phyloP scores from a whole-genome alignment of 2,797 vertebrate genomes.

The Galago senegalensis region DNA sequence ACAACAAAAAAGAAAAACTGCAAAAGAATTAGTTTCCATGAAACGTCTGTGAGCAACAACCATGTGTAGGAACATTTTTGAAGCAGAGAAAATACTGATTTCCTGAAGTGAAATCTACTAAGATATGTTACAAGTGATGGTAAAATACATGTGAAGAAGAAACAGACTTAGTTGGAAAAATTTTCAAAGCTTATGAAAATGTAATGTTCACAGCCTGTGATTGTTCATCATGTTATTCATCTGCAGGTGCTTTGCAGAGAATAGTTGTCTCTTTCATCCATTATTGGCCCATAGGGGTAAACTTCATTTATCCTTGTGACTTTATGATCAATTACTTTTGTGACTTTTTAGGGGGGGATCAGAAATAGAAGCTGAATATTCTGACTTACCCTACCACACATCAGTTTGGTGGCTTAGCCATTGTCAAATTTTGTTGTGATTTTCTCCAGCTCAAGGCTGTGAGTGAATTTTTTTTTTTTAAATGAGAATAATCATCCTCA shows the following conservation, averaged over 20 bases:
- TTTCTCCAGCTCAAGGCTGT: not conserved
- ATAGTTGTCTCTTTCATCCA: not conserved
- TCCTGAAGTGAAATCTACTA: not conserved
- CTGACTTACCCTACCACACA: not conserved
- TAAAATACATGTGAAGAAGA: not conserved
- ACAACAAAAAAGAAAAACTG: too few relatives aligned
- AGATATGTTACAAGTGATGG: not conserved
- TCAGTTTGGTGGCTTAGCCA: not conserved
- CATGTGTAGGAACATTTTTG: not conserved
- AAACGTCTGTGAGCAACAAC: not conserved
- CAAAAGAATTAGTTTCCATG: not conserved
- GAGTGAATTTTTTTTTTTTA: not conserved
- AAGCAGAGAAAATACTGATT: conserved; percentile 34
- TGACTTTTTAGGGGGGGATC: not conserved
- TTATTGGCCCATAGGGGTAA: not conserved
- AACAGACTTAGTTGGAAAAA: not conserved
- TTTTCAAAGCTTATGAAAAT: conserved; percentile 4
- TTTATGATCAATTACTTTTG: not conserved
- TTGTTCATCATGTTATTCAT: not conserved
- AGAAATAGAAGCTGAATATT: conserved; percentile 1
- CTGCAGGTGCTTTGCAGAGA: not conserved
- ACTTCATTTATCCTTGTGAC: not conserved
- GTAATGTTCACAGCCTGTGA: not conserved
- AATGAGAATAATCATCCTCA: not conserved
- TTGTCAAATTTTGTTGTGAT: not conserved